These are phyloP conservation scores for Sarcophaga rosellei DNA, from an alignment of 2,888 invertebrate genomes.

Conservation along the genomic window DNA sequence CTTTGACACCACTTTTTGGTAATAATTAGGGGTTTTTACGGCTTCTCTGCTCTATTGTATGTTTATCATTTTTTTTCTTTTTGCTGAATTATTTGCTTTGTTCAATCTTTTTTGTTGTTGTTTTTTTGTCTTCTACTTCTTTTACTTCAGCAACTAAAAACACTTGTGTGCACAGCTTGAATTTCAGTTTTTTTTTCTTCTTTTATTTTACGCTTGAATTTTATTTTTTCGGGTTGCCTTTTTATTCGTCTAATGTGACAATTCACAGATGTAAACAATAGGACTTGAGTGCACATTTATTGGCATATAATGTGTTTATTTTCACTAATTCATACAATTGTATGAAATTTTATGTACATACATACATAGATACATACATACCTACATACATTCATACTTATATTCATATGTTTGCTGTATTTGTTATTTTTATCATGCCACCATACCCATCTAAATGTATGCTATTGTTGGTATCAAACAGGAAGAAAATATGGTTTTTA, in stretches of 20 bases:
- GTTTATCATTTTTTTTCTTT: constrained; percentile 35
- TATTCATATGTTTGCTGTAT: neutral
- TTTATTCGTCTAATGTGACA: constrained; percentile 50
- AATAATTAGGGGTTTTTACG: constrained; percentile 69
- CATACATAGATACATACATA: neutral
- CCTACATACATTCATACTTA: neutral
- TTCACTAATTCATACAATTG: constrained; percentile 52
- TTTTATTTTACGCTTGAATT: constrained; percentile 7
- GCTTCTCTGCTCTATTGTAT: constrained; percentile 55
- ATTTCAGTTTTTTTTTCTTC: constrained; percentile 18
- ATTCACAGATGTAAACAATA: constrained; percentile 65
- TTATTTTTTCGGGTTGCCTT: constrained; percentile 26
- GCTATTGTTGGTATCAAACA: neutral
- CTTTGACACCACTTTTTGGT: constrained; percentile 70
- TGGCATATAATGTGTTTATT: constrained; percentile 62
- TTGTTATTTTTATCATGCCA: constrained; percentile 1
- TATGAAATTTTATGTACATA: neutral
- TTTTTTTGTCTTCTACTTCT: constrained; percentile 5
- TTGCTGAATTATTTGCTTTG: constrained; percentile 45
- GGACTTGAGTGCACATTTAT: constrained; percentile 63
- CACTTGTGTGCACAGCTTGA: constrained; percentile 70
- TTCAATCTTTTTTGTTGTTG: constrained; percentile 21
- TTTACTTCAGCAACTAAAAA: constrained; percentile 21
- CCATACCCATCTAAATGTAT: neutral
- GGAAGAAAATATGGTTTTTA: neutral